These are phyloP conservation scores for Micromys minutus DNA, from an alignment of 2,113 vertebrate species.

Conservation along the genomic window DNA sequence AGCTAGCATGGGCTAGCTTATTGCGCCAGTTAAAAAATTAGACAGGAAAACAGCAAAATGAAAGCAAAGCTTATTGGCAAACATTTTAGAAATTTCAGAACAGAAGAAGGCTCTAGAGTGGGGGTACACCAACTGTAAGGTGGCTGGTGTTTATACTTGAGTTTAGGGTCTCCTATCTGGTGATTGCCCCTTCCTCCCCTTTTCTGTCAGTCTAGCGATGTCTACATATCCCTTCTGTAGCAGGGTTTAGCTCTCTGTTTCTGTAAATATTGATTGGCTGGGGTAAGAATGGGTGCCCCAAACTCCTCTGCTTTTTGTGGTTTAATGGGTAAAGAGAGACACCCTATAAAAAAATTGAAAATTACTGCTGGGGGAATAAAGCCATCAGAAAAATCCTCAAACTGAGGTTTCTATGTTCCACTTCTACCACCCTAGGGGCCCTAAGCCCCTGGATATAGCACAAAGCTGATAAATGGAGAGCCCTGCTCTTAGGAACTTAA, in stretches of 20 bases:
- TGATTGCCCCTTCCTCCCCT: not conserved
- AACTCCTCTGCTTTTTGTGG: not conserved
- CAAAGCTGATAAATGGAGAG: not conserved
- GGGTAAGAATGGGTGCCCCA: not conserved
- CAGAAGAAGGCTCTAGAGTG: not conserved
- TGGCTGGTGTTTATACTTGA: not conserved
- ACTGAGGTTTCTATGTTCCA: not conserved
- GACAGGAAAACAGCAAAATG: too few relatives aligned
- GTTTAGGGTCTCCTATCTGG: not conserved
- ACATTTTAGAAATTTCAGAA: not conserved
- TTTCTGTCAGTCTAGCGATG: not conserved
- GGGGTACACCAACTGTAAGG: not conserved
- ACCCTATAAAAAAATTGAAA: not conserved
- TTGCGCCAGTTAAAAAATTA: not conserved
- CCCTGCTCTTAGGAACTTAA: not conserved
- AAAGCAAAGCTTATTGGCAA: not conserved
- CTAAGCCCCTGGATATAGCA: too few relatives aligned
- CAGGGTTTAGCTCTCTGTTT: not conserved
- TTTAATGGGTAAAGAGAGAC: not conserved
- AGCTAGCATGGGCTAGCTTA: not conserved
- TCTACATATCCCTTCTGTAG: not conserved
- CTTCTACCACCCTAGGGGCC: not conserved
- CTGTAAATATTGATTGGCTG: not conserved
- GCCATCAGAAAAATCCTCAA: not conserved
- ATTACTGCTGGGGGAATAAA: not conserved